These are phyloP conservation scores for Tretioscincus oriximinensis DNA, from an alignment of 2,113 vertebrate genomes.

Conservation along the genomic window DNA sequence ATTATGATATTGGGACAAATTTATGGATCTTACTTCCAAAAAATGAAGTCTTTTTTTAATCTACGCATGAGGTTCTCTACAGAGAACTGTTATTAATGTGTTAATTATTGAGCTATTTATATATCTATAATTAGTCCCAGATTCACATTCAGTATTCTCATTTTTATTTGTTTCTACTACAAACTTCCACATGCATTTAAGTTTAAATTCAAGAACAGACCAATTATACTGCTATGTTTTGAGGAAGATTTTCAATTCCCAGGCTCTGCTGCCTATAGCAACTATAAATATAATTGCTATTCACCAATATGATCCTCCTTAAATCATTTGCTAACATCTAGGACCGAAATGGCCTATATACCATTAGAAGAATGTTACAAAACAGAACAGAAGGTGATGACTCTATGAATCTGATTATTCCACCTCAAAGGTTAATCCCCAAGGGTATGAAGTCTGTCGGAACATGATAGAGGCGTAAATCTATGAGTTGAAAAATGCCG, in stretches of 20 bases:
- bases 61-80: no score
- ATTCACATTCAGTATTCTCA: no score
- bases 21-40: no score
- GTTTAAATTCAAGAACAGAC: neutral
- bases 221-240: neutral
- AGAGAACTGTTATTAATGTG: no score
- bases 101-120: no score
- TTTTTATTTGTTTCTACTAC: neutral
- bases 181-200: neutral
- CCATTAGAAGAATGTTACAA: neutral
- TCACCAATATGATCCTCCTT: neutral
- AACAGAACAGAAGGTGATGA: neutral
- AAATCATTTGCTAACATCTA: neutral
- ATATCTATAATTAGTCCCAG: no score
- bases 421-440: neutral
- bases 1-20: no score
- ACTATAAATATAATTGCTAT: neutral
- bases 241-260: neutral
- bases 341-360: neutral
- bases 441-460: neutral
- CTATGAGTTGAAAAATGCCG: neutral
- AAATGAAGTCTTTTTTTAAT: no score
- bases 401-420: conserved; percentile 1
- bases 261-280: neutral
- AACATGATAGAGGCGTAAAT: conserved; percentile 1